phyloP scores from a whole-genome alignment of 2,113 vertebrate genomes.

The Psittacus erithacus region DNA sequence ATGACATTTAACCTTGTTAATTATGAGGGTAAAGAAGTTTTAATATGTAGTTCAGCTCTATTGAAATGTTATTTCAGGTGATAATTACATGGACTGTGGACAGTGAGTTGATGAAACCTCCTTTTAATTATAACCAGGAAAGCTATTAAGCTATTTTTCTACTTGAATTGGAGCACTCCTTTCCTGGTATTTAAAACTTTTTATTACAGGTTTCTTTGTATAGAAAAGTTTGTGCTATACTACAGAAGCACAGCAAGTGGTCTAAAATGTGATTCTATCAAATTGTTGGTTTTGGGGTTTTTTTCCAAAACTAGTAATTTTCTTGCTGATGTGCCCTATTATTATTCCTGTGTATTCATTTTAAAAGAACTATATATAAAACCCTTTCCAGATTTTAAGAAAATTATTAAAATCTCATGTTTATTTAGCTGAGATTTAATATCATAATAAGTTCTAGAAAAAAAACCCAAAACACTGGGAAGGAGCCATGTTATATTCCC shows the following conservation, averaged over 20 bases:
- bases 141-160: not conserved
- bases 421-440: not conserved
- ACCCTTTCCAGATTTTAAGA: not conserved
- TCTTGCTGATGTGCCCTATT: not conserved
- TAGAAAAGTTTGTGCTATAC: not conserved
- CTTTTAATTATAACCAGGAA: conserved; percentile 36
- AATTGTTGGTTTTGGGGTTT: not conserved
- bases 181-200: not conserved
- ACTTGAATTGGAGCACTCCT: not conserved
- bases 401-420: not conserved
- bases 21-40: not conserved
- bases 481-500: not conserved
- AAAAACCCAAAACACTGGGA: not conserved
- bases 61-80: not conserved
- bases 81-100: not conserved
- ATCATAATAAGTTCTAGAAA: not conserved
- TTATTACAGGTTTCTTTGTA: not conserved
- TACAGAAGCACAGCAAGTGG: not conserved
- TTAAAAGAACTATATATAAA: not conserved
- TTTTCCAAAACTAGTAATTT: not conserved
- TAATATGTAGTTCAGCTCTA: not conserved
- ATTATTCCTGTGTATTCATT: not conserved
- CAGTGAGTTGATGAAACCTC: not conserved
- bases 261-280: not conserved
- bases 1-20: conserved; percentile 11